phyloP scores from a whole-genome alignment of 64 coral and sea anemone species.

The Pachyseris speciosa region DNA sequence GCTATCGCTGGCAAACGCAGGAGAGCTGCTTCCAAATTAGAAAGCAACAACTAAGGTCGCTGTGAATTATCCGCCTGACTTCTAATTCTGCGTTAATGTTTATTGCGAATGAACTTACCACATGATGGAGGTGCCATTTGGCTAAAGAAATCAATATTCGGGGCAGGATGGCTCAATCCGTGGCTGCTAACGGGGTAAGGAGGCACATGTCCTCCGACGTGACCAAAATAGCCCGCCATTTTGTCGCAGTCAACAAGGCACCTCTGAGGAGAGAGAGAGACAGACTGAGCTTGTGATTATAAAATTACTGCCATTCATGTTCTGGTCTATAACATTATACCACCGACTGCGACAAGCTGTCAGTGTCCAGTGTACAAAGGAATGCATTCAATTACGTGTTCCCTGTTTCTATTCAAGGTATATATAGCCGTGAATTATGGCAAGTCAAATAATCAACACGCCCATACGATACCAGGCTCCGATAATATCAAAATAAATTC shows the following conservation, averaged over 20 bases:
- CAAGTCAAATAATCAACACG: conserved; percentile 47
- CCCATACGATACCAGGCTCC: conserved; percentile 17
- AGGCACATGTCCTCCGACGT: conserved; percentile 63
- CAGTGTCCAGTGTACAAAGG: conserved; percentile 24
- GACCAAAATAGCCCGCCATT: conserved; percentile 79
- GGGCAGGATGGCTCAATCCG: conserved; percentile 49
- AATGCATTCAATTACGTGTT: conserved; percentile 31
- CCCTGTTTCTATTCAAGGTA: conserved; percentile 47
- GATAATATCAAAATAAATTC: conserved; percentile 57
- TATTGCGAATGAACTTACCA: conserved; percentile 31
- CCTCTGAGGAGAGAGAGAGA: conserved; percentile 29
- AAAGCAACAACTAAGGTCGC: neutral
- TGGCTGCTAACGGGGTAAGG: conserved; percentile 57
- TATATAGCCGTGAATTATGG: conserved; percentile 47
- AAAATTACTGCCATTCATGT: conserved; percentile 39
- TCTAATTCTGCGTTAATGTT: neutral
- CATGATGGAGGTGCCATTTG: conserved; percentile 62
- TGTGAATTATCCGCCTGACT: neutral
- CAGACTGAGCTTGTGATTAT: conserved; percentile 41
- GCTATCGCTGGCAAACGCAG: neutral
- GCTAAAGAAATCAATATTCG: conserved; percentile 78
- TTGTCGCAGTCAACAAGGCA: conserved; percentile 8
- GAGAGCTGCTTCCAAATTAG: too few relatives aligned
- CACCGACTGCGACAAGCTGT: conserved; percentile 50
- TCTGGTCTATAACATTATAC: conserved; percentile 55